Evolutionary conservation across 2,797 vertebrate species (phyloP), one percentile per base, ranked within the genome.

Genomic region (Thaleichthys pacificus): DNA sequence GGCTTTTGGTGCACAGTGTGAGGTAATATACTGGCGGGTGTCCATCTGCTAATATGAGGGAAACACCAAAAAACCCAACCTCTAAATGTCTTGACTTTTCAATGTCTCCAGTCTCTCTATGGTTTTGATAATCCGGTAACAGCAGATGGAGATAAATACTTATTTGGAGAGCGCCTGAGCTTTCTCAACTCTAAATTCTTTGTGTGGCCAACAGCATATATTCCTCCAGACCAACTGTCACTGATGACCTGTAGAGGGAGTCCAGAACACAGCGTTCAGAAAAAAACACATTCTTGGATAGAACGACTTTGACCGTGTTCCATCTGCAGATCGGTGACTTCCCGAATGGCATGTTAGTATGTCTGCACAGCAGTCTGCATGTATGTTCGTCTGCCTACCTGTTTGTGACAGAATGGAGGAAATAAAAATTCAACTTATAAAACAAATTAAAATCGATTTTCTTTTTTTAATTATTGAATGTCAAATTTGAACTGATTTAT

Each of bases 1-100:
- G 84, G 85, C 81, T 84, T 85, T 86, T 89, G 73, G 71, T 73
- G 17, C 61, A 38, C 61, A 49, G 35, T 64, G 51, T 73, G 62
- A 35, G 15, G 67, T 32, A 54, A 67, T 47, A 67, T 71, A 70
- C 70, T 71, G 68, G 68, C 4, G 28, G 28, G 28, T 4, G 28
- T 30, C 57, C 58, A 54, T 68, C 58, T 58, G 68, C 54, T 67
- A 32, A 63, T 71, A 71, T 66, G 56, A 6, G 17, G 15, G 17
- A n/a, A 54, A 54, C 8, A 54, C 51, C 17, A 0, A n/a, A 1
- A 42, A 42, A 42, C 38, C 38, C 38, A 11, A 42, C 11, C 38
- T 42, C 8, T 12, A 8, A 35, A 35, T 35, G 1, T 12, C 38
- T 42, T 42, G 9, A 42, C 11, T 42, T 42, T 12, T 42, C 38